A percentile compares a stretch with the other conserved stretches of the same genome.
Evolutionary conservation across 2,888 invertebrate species (phyloP).

Genomic region (Acleris literana): DNA sequence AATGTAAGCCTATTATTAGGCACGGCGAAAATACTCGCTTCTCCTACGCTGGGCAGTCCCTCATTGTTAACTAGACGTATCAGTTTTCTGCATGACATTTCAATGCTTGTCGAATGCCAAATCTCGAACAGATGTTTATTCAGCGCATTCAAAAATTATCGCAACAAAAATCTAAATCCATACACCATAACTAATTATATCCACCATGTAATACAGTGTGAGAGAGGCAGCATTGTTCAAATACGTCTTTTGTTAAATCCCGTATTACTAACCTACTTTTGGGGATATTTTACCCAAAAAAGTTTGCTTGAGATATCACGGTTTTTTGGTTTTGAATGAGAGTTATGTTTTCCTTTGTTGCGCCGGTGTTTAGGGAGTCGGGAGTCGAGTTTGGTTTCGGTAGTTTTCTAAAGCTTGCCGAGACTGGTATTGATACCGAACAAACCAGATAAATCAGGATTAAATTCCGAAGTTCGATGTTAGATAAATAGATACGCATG

Average conservation of each 20-base stretch:
- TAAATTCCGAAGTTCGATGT: background rate
- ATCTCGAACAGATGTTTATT: slow-evolving; percentile 80
- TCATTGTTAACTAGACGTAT: slow-evolving; percentile 68
- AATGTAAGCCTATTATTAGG: slow-evolving; percentile 39
- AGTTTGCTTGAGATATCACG: slow-evolving; percentile 72
- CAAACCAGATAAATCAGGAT: slow-evolving; percentile 19
- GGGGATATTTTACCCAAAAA: slow-evolving; percentile 74
- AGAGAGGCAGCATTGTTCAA: slow-evolving; percentile 68
- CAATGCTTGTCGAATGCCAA: slow-evolving; percentile 74
- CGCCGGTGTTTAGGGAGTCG: slow-evolving; percentile 60
- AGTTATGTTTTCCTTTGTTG: slow-evolving; percentile 76
- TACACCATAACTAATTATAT: slow-evolving; percentile 83
- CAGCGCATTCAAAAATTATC: slow-evolving; percentile 79
- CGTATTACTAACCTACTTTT: slow-evolving; percentile 83
- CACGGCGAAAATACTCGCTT: slow-evolving; percentile 34
- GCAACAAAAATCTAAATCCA: slow-evolving; percentile 81
- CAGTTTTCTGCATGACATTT: slow-evolving; percentile 80
- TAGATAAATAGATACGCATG: background rate
- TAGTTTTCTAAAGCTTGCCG: slow-evolving; percentile 22
- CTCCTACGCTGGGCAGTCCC: slow-evolving; percentile 67
- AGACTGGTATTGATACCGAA: slow-evolving; percentile 29
- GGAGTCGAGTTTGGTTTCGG: slow-evolving; percentile 60
- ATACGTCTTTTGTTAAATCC: slow-evolving; percentile 60
- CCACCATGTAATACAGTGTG: slow-evolving; percentile 77
- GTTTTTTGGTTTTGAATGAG: slow-evolving; percentile 74